Base-by-base conservation (phyloP, 2,797 vertebrate genomes). In the Clarias laeviceps region DNA sequence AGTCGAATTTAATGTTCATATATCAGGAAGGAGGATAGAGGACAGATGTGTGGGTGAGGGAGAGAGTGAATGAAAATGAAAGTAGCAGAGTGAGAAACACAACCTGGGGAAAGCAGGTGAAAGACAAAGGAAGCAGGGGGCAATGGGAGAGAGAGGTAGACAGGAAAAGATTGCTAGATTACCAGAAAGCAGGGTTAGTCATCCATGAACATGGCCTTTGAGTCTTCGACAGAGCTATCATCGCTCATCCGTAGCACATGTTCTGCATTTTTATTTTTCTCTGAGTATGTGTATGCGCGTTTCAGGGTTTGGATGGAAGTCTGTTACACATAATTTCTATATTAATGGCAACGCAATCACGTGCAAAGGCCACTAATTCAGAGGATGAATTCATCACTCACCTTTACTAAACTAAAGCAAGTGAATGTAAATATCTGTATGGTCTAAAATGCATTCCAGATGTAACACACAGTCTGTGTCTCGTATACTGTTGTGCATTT, bases 181-280 rank as follows among this genome's bases (percentile, higher is more conserved):
- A 61, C 29, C 29, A 57, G 73, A 83, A 45, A 83, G 73, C 69
- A 45, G 81, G 22, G 70, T 85, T 85, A 82, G 74, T 85, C 65
- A 85, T 83, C 74, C 72, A 72, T 85, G 83, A 73, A 80, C 83
- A 77, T 83, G 72, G 40, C 83, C 80, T 85, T 87, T 76, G 50
- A 83, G 83, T 69, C 56, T 87, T 40, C 83, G 56, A 82, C 88
- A 87, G 70, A 70, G 9, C 54, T 76, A 80, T 84, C 76, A 84
- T 80, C 56, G 80, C 76, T 84, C 56, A 70, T 57, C n/a, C n/a
- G 20, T 14, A 61, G 9, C 7, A 40, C 54, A 32, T n/a, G 2
- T 15, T 80, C 18, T 70, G 54, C 64, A 79, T 80, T 79, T 79
- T 24, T 62, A 32, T 70, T 62, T 45, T 37, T 61, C 20, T 34